Base-by-base conservation (phyloP, 2,113 vertebrate species). In the Hippocampus zosterae region DNA sequence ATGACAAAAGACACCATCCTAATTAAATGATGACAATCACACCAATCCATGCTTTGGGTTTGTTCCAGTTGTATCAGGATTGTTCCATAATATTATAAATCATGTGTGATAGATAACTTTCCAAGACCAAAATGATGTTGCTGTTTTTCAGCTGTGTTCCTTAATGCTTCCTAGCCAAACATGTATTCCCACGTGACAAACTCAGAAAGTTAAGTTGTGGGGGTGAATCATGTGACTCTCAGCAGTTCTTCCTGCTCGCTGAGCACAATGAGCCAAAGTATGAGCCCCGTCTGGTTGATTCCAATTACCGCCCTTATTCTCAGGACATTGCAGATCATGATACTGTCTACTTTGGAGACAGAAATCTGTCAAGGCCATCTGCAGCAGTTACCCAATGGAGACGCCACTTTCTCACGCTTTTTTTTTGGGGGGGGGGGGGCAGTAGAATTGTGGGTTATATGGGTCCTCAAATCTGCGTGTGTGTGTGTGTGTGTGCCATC, bases 291-390 rank as follows among this genome's bases (percentile, higher is more conserved):
- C 65, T 59, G 16, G 64, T 78, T 69, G 67, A 70, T 73, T 80
- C 63, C 68, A 80, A 77, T 79, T 69, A 74, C 63, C 55, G 12
- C 7, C 53, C 25, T 67, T 75, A 72, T 81, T 13, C 8, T n/a
- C 67, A 74, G 76, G 73, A 85, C 78, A 67, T 61, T 62, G 46
- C 61, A 71, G 71, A 78, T 71, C 72, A 72, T 73, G 37, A 10
- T 53, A 41, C 19, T 70, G 59, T 44, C 41, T 27, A 19, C 13
- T 29, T 60, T 15, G 18, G 16, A 60, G 57, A 33, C 57, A 29
- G 33, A 25, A 48, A 37, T 60, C 15, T 60, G 33, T 15, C 27
- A 16, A 60, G 33, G 16, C 12, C 46, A 3, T 21, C 11, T 40
- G 40, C 11, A 64, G 5, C 15, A 15, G 15, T 44, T 16, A 46